A percentile compares a stretch with the other conserved stretches of the same genome.
These are phyloP conservation scores for Ormyrus pomaceus DNA, from an alignment of 2,888 invertebrate genomes.

Conservation along the genomic window DNA sequence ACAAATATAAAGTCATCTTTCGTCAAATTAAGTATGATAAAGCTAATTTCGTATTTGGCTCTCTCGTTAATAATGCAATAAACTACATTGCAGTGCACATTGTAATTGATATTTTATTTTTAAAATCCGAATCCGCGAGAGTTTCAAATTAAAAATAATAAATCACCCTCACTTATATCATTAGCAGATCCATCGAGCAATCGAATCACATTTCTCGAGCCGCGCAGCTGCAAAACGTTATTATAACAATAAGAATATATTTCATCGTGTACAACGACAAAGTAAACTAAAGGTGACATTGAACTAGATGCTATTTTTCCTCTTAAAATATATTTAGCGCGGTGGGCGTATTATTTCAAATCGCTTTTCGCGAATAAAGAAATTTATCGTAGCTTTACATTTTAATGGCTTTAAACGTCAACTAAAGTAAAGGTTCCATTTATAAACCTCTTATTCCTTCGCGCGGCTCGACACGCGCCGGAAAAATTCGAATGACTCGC, in stretches of 20 bases:
- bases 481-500: too few relatives aligned
- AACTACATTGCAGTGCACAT: neutral
- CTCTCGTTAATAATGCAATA: slow-evolving; percentile 11
- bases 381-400: slow-evolving; percentile 37
- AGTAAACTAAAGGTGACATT: slow-evolving; percentile 27
- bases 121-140: neutral
- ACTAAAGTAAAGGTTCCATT: slow-evolving; percentile 1
- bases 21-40: slow-evolving; percentile 7
- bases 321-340: slow-evolving; percentile 24
- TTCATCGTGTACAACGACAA: neutral
- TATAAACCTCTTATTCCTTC: slow-evolving; percentile 29
- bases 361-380: slow-evolving; percentile 20
- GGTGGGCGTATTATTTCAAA: slow-evolving; percentile 43
- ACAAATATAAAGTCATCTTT: neutral
- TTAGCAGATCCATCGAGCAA: neutral
- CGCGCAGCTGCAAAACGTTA: neutral
- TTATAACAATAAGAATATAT: too few relatives aligned
- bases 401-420: slow-evolving; percentile 21
- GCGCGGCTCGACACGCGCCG: neutral
- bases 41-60: slow-evolving; percentile 40
- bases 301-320: slow-evolving; percentile 43
- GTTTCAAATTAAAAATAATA: neutral
- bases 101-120: slow-evolving; percentile 19
- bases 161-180: neutral
- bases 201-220: neutral